phyloP scores from a whole-genome alignment of 1,140 invertebrate genomes.

The Drosophila mayri region DNA sequence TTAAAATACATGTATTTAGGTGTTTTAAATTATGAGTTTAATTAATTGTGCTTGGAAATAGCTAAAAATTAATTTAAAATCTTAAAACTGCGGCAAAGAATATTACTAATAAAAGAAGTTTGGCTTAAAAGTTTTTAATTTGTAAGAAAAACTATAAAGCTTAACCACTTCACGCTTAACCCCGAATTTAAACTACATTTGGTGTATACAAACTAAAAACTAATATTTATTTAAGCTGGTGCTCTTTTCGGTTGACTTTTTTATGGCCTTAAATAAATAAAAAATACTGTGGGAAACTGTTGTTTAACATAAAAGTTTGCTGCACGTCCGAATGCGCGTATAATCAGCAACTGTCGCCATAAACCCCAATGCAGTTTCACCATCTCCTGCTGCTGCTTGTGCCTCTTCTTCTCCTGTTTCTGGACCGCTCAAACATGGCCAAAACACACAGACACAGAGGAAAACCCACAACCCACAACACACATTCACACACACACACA shows the following conservation, averaged over 20 bases:
- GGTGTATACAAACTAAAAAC: not conserved
- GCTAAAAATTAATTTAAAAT: not conserved
- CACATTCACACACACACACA: conserved; percentile 22
- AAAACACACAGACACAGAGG: conserved; percentile 1
- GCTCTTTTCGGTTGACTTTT: not conserved
- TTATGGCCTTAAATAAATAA: conserved; percentile 27
- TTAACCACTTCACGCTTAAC: not conserved
- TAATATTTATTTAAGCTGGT: conserved; percentile 8
- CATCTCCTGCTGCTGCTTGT: not conserved
- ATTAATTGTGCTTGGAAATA: not conserved
- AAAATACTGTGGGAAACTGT: conserved; percentile 9
- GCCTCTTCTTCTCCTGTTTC: conserved; percentile 4
- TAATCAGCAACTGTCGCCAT: conserved; percentile 50
- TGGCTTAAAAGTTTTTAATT: not conserved
- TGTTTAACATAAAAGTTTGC: conserved; percentile 38
- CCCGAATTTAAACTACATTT: not conserved
- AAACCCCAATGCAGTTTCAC: conserved; percentile 33
- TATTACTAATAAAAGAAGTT: not conserved
- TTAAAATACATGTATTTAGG: not conserved
- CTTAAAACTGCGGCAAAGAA: not conserved
- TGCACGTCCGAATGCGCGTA: conserved; percentile 30
- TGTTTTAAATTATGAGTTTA: not conserved
- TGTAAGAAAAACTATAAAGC: not conserved
- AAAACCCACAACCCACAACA: conserved; percentile 13
- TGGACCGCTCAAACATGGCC: conserved; percentile 11